Evolutionary conservation across 2,888 invertebrate genomes (phyloP).

Genomic region (Agriopis leucophaearia): DNA sequence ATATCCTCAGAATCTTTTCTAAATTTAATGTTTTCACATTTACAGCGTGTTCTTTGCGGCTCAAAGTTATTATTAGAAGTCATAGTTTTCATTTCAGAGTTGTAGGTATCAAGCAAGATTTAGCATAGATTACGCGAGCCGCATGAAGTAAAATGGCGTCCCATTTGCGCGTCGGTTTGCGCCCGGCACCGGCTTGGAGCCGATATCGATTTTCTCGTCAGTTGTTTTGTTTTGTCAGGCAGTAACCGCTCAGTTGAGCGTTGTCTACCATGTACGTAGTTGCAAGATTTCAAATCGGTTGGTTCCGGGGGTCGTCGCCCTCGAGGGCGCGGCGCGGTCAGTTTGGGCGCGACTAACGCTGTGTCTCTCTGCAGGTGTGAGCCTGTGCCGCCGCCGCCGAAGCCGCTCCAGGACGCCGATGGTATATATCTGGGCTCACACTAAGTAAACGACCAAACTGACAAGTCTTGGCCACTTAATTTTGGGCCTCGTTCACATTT

Average conservation of each 20-base stretch:
- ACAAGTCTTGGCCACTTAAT: slow-evolving; percentile 86
- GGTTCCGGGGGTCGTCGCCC: slow-evolving; percentile 57
- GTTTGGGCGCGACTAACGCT: slow-evolving; percentile 85
- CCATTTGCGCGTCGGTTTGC: slow-evolving; percentile 77
- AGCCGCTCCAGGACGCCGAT: slow-evolving; percentile 81
- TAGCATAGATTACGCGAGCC: slow-evolving; percentile 72
- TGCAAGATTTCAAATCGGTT: slow-evolving; percentile 85
- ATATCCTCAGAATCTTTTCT: slow-evolving; percentile 77
- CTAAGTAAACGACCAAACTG: slow-evolving; percentile 85
- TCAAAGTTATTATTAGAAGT: slow-evolving; percentile 66
- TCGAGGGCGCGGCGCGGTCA: slow-evolving; percentile 64
- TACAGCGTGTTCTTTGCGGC: slow-evolving; percentile 72
- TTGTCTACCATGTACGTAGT: slow-evolving; percentile 62
- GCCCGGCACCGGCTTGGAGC: slow-evolving; percentile 76
- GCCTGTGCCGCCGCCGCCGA: slow-evolving; percentile 85
- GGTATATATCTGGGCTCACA: slow-evolving; percentile 87
- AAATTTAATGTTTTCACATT: slow-evolving; percentile 76
- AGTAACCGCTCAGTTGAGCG: slow-evolving; percentile 43
- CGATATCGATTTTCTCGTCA: slow-evolving; percentile 59
- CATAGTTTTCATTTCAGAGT: slow-evolving; percentile 80
- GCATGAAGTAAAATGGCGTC: slow-evolving; percentile 86
- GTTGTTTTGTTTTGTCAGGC: slow-evolving; percentile 60
- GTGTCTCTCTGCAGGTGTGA: slow-evolving; percentile 87
- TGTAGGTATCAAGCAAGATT: slow-evolving; percentile 72
- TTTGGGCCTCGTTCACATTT: slow-evolving; percentile 84